These are phyloP conservation scores for Hypomecis punctinalis DNA, from an alignment of 2,888 invertebrate species.

Conservation along the genomic window DNA sequence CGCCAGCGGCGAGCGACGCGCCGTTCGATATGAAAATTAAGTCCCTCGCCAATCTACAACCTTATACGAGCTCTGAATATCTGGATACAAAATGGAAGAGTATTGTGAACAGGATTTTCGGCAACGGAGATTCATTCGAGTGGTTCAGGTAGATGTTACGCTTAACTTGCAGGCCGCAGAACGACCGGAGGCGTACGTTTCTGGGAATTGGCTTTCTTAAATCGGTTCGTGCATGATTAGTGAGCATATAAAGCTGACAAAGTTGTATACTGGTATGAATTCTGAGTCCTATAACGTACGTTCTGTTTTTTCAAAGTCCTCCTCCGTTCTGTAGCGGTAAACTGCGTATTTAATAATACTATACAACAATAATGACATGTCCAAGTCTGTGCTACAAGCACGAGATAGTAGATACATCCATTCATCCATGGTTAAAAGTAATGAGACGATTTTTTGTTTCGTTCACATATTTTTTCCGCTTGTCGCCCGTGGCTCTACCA, in stretches of 20 bases:
- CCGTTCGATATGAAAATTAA: conserved; percentile 58
- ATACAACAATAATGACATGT: neutral
- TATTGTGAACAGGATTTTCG: conserved; percentile 59
- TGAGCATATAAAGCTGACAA: neutral
- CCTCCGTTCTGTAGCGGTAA: conserved; percentile 1
- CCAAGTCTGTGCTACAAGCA: neutral
- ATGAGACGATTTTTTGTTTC: too few species aligned
- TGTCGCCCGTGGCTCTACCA: too few species aligned
- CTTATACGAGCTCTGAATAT: conserved; percentile 41
- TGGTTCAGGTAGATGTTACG: conserved; percentile 34
- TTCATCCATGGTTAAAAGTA: too few species aligned
- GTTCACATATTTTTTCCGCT: too few species aligned
- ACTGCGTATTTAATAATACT: neutral
- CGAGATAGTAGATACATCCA: too few species aligned
- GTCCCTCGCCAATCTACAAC: conserved; percentile 58
- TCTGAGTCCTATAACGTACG: neutral
- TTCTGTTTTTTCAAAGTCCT: neutral
- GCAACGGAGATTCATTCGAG: conserved; percentile 56
- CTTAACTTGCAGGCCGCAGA: conserved; percentile 11
- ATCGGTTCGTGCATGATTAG: neutral
- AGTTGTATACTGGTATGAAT: neutral
- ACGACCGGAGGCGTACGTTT: conserved; percentile 3
- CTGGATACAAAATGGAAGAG: conserved; percentile 61
- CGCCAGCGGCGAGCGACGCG: conserved; percentile 62
- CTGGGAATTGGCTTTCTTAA: too few species aligned